Evolutionary conservation across 2,113 vertebrate genomes (phyloP).

Genomic region (Redunca redunca): DNA sequence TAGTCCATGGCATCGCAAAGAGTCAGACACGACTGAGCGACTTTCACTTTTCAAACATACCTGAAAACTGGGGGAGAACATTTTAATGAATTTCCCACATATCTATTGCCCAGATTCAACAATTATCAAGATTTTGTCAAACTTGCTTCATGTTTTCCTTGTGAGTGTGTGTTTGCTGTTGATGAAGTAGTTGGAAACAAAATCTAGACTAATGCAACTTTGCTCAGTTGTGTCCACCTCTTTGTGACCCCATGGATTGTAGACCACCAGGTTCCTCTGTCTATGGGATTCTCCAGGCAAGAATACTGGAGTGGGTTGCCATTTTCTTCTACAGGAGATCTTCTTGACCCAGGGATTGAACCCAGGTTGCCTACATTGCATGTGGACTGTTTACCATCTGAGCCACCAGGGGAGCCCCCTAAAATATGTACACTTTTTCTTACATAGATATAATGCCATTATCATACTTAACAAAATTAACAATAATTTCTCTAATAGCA

Average conservation of each 20-base stretch:
- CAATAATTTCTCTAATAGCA: neutral
- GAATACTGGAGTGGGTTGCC: neutral
- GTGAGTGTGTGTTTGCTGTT: neutral
- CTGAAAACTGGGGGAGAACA: neutral
- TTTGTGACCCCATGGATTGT: neutral
- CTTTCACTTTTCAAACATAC: neutral
- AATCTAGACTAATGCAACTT: neutral
- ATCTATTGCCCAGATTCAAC: neutral
- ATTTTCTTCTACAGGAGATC: neutral
- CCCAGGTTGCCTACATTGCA: neutral
- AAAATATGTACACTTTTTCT: neutral
- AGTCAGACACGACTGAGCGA: accelerated
- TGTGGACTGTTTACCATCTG: neutral
- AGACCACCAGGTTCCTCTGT: neutral
- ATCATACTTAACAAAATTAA: neutral
- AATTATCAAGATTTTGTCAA: neutral
- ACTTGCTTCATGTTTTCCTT: neutral
- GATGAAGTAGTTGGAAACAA: neutral
- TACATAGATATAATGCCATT: neutral
- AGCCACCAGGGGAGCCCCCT: neutral
- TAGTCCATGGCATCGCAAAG: neutral
- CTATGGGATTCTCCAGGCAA: neutral
- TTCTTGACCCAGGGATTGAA: neutral
- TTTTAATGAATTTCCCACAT: neutral
- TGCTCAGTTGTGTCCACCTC: neutral